These are phyloP conservation scores for Istiophorus platypterus DNA, from an alignment of 2,113 vertebrate species.

Conservation along the genomic window DNA sequence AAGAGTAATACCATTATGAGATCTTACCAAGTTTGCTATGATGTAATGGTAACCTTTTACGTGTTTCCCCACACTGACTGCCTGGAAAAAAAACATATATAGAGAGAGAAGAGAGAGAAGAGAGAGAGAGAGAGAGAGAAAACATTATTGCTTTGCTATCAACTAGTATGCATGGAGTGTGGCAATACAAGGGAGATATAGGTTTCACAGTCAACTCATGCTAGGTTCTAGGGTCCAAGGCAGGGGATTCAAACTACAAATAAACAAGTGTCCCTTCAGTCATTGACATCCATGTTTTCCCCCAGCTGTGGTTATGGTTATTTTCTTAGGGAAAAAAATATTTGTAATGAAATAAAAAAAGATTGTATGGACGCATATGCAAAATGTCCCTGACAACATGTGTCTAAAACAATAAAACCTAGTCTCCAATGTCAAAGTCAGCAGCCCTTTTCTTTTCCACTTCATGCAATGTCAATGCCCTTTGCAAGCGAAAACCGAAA, in stretches of 20 bases:
- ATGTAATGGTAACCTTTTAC: conserved; percentile 98
- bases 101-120: conserved; percentile 27
- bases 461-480: not conserved
- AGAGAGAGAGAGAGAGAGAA: conserved; percentile 1
- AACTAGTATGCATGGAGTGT: conserved; percentile 1
- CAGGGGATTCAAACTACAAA: conserved; percentile 7
- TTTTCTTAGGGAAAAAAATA: too few relatives aligned
- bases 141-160: conserved; percentile 9
- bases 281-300: not conserved
- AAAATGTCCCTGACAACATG: not conserved
- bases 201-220: not conserved
- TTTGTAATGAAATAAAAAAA: too few relatives aligned
- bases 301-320: not conserved
- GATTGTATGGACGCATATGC: not conserved
- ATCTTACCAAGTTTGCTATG: conserved; percentile 96
- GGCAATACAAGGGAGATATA: not conserved
- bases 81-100: conserved; percentile 80
- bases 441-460: not conserved
- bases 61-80: conserved; percentile 96
- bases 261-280: conserved; percentile 10
- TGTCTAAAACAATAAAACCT: too few relatives aligned
- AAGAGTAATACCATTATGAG: not conserved
- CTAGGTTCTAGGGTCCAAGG: not conserved
- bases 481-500: not conserved
- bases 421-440: not conserved